Evolutionary conservation across 2,113 vertebrate species (phyloP).

Genomic region (Oenanthe melanoleuca): DNA sequence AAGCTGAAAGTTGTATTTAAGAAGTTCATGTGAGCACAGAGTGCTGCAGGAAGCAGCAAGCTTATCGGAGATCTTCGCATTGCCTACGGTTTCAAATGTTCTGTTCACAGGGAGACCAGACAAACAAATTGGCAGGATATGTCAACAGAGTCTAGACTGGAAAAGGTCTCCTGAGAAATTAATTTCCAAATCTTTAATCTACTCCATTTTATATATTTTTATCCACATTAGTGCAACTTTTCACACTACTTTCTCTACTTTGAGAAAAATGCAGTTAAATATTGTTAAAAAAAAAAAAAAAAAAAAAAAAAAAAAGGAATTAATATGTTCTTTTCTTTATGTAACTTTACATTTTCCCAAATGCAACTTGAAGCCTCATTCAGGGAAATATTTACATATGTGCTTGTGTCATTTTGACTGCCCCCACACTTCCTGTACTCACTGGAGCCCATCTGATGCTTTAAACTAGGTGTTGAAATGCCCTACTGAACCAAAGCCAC

Average conservation of each 20-base stretch:
- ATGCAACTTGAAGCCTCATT: background rate
- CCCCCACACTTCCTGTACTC: background rate
- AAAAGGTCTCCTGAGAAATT: conserved; percentile 11
- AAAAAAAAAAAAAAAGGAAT: background rate
- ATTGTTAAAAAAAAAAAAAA: background rate
- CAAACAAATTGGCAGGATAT: conserved; percentile 36
- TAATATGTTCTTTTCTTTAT: background rate
- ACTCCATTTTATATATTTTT: background rate
- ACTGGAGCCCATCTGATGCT: background rate
- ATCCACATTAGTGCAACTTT: background rate
- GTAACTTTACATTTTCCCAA: background rate
- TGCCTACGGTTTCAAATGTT: conserved; percentile 19
- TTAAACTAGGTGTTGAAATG: background rate
- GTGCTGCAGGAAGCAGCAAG: conserved; percentile 28
- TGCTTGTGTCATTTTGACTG: background rate
- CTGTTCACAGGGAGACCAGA: conserved; percentile 20
- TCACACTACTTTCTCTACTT: background rate
- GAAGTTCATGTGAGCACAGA: background rate
- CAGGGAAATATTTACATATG: background rate
- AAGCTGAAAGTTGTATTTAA: background rate
- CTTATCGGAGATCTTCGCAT: conserved; percentile 19
- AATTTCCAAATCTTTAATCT: background rate
- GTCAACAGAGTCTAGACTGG: conserved; percentile 11
- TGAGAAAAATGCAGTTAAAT: background rate
- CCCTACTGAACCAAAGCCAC: background rate